Evolutionary conservation across 2,797 vertebrate genomes (phyloP).

Genomic region (Loris lydekkerianus): DNA sequence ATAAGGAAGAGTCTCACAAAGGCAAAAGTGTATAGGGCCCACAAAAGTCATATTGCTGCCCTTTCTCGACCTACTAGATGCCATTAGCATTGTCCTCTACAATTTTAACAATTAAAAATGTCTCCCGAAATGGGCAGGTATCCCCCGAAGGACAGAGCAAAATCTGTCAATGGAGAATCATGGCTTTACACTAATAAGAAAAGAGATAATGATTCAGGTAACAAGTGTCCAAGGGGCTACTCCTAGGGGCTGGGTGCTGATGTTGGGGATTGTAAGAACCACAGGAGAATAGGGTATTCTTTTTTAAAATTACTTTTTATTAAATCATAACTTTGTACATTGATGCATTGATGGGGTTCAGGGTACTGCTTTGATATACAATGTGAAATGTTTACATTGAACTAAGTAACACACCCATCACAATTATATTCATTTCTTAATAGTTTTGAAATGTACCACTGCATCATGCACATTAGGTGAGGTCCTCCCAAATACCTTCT

Average conservation of each 20-base stretch:
- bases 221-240: neutral
- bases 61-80: neutral
- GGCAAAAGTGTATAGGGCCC: neutral
- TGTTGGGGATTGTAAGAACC: too few relatives aligned
- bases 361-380: too few relatives aligned
- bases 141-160: rapidly evolving
- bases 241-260: neutral
- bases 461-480: too few relatives aligned
- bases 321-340: too few relatives aligned
- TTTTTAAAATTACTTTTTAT: too few relatives aligned
- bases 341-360: too few relatives aligned
- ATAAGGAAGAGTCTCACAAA: neutral
- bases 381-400: too few relatives aligned
- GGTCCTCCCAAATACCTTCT: too few relatives aligned
- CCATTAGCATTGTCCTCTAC: neutral
- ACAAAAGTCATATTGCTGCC: rapidly evolving
- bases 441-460: too few relatives aligned
- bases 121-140: neutral
- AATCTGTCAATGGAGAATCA: neutral
- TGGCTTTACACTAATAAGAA: neutral
- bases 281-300: neutral
- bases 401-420: too few relatives aligned
- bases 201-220: neutral
- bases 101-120: neutral
- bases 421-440: too few relatives aligned